Conservation (phyloP, 2,888 invertebrate species). For the Agrenia bidenticulata region DNA sequence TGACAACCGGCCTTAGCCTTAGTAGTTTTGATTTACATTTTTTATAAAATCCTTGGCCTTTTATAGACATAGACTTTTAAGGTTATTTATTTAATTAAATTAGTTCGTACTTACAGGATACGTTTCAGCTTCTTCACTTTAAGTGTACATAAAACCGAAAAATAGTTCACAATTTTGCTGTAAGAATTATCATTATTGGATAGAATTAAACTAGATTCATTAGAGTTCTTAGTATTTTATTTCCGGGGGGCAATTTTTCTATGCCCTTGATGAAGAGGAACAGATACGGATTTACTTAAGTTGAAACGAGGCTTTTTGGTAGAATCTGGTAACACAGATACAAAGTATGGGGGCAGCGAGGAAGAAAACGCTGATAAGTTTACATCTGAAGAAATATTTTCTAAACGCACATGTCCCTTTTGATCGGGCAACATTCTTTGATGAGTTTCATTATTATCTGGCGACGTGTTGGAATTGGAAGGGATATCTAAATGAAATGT, state of each 20-base stretch:
- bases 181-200: too few relatives aligned
- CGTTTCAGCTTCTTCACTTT: too few relatives aligned
- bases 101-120: too few relatives aligned
- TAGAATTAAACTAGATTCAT: too few relatives aligned
- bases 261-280: not conserved
- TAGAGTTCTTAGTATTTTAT: too few relatives aligned
- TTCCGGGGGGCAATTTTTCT: constrained; percentile 4
- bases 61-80: too few relatives aligned
- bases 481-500: constrained; percentile 8
- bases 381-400: constrained; percentile 5
- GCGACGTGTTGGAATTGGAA: not conserved
- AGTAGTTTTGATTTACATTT: too few relatives aligned
- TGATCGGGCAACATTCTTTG: constrained; percentile 27
- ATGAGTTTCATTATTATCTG: constrained; percentile 38
- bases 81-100: too few relatives aligned
- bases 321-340: constrained; percentile 18
- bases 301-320: not conserved
- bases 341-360: constrained; percentile 16
- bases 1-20: too few relatives aligned
- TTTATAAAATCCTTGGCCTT: too few relatives aligned
- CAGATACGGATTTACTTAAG: constrained; percentile 1
- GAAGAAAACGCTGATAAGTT: constrained; percentile 16
- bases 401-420: not conserved
- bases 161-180: too few relatives aligned
- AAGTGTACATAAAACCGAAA: too few relatives aligned